phyloP scores from a whole-genome alignment of 1,140 invertebrate species.

The Drosophila rhopaloa region DNA sequence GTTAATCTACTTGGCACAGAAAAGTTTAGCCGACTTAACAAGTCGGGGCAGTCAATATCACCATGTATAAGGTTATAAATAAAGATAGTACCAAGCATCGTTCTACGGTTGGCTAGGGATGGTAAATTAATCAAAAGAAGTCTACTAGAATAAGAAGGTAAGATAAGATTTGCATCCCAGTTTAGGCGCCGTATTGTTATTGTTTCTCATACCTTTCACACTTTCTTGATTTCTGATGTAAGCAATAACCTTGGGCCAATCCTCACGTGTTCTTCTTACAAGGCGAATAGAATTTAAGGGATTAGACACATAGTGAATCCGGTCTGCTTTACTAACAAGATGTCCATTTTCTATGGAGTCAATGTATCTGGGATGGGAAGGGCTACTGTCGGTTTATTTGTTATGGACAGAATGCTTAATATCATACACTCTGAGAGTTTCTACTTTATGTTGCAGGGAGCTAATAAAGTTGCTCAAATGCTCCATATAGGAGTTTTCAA shows the following conservation, averaged over 20 bases:
- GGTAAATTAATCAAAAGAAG: too few species aligned
- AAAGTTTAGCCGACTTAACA: too few species aligned
- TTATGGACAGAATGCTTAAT: not conserved
- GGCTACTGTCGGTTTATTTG: not conserved
- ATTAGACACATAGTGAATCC: slow-evolving; percentile 13
- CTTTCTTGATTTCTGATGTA: slow-evolving; percentile 5
- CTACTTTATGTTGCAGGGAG: slow-evolving; percentile 5
- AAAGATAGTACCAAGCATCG: too few species aligned
- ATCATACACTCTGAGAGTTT: slow-evolving; percentile 14
- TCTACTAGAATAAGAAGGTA: too few species aligned
- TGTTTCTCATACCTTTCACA: not conserved
- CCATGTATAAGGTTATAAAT: too few species aligned
- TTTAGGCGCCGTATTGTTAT: too few species aligned
- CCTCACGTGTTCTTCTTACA: slow-evolving; percentile 15
- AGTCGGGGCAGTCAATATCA: too few species aligned
- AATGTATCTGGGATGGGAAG: not conserved
- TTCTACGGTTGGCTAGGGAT: too few species aligned
- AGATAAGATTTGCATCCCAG: too few species aligned
- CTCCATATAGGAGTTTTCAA: slow-evolving; percentile 34
- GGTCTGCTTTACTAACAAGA: not conserved
- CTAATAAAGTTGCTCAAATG: slow-evolving; percentile 13
- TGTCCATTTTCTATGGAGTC: not conserved
- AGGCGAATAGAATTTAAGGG: slow-evolving; percentile 4
- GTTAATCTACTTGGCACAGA: too few species aligned
- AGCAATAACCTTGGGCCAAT: slow-evolving; percentile 26